Percentiles rank a stretch among this genome's conserved stretches.
Evolutionary conservation across 2,113 vertebrate genomes (phyloP).

Genomic region (Dissostichus mawsoni): DNA sequence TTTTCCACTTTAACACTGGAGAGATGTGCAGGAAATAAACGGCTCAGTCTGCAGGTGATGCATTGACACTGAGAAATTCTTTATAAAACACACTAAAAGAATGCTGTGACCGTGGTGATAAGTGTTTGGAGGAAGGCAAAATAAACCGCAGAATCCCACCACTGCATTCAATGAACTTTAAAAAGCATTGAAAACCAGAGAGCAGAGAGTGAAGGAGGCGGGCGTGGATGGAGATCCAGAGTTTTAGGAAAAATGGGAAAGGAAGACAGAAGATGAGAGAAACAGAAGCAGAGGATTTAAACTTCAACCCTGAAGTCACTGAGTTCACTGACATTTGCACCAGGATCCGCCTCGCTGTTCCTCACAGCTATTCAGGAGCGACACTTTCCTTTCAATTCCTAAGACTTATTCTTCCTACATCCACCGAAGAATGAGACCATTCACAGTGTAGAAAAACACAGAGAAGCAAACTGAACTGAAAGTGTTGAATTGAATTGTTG

Average conservation of each 20-base stretch:
- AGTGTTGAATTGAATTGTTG: conserved; percentile 43
- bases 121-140: conserved; percentile 50
- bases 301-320: conserved; percentile 74
- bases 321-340: conserved; percentile 84
- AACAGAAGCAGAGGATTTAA: conserved; percentile 55
- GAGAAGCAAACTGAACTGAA: conserved; percentile 51
- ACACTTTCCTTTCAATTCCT: conserved; percentile 63
- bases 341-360: conserved; percentile 62
- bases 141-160: conserved; percentile 61
- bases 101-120: conserved; percentile 50
- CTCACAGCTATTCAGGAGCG: conserved; percentile 65
- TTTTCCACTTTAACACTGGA: conserved; percentile 31
- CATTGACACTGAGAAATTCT: conserved; percentile 20
- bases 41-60: conserved; percentile 31
- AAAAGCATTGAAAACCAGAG: conserved; percentile 55
- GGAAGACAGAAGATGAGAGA: conserved; percentile 35
- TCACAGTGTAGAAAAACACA: conserved; percentile 44
- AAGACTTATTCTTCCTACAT: conserved; percentile 63
- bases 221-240: conserved; percentile 44
- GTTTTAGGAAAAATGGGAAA: conserved; percentile 38
- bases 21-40: conserved; percentile 31
- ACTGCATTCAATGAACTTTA: conserved; percentile 67
- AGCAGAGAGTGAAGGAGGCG: conserved; percentile 47
- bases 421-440: conserved; percentile 58
- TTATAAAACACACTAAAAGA: conserved; percentile 38